Conservation (phyloP, 2,797 vertebrate species). For the Tragopan temminckii region DNA sequence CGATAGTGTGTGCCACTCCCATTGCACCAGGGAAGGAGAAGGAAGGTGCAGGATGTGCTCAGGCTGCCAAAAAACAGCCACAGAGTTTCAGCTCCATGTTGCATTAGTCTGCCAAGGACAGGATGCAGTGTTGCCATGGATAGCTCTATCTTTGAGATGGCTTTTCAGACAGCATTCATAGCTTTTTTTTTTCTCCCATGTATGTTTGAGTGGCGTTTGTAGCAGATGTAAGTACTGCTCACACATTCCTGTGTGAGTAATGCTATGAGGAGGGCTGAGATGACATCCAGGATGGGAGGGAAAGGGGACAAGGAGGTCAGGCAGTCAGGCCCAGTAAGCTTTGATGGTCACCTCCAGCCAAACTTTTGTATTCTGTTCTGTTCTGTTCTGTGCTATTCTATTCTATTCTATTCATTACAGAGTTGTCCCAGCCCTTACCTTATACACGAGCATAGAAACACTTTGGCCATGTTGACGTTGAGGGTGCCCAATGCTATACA, state of each 20-base stretch:
- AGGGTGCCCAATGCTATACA: accelerated
- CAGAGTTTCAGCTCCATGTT: accelerated
- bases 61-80: neutral
- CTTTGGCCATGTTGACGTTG: neutral
- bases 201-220: neutral
- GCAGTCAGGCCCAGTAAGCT: too few species aligned
- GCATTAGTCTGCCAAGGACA: accelerated
- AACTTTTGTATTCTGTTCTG: too few species aligned
- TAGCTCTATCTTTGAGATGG: neutral
- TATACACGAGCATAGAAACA: neutral
- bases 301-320: neutral
- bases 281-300: neutral
- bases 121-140: neutral
- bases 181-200: neutral
- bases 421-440: neutral
- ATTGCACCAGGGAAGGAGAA: neutral
- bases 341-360: too few species aligned
- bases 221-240: neutral
- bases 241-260: neutral
- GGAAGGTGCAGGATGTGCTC: neutral
- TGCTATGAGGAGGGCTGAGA: neutral
- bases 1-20: neutral
- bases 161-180: neutral
- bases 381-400: too few species aligned
- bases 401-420: neutral